Percentiles rank a stretch among this genome's conserved stretches.
phyloP scores from a whole-genome alignment of 23 tunicate species.

The Oikopleura dioica region DNA sequence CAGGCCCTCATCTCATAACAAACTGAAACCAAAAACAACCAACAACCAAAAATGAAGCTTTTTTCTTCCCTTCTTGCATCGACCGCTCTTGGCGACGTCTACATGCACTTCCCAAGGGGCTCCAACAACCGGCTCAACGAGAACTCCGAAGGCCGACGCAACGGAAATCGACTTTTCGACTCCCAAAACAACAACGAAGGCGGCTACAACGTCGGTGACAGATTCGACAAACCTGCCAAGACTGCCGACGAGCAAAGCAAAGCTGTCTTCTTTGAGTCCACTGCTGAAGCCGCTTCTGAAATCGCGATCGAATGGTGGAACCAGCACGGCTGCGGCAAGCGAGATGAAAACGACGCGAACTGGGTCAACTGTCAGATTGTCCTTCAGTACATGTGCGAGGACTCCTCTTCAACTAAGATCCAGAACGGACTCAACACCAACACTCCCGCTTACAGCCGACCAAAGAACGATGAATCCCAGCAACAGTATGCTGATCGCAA shows the following conservation, averaged over 20 bases:
- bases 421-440: constrained; percentile 35
- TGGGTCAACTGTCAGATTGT: constrained; percentile 62
- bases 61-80: too few relatives aligned
- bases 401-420: not conserved
- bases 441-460: constrained; percentile 18
- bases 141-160: constrained; percentile 32
- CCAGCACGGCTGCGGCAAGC: constrained; percentile 79
- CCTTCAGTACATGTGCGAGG: constrained; percentile 14
- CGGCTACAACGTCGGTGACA: constrained; percentile 77
- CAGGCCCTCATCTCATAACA: too few relatives aligned
- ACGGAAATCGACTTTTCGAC: constrained; percentile 56
- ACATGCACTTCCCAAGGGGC: constrained; percentile 57
- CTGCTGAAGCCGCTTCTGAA: too few relatives aligned
- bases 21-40: too few relatives aligned
- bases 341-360: constrained; percentile 38
- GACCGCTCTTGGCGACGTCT: constrained; percentile 25
- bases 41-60: too few relatives aligned
- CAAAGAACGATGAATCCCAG: not conserved
- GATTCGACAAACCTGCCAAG: constrained; percentile 8
- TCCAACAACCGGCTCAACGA: constrained; percentile 67
- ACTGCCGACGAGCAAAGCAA: constrained; percentile 30
- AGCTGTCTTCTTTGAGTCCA: constrained; percentile 21
- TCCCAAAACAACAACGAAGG: constrained; percentile 67
- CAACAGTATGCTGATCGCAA: constrained; percentile 5
- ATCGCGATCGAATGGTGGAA: constrained; percentile 47